phyloP scores from a whole-genome alignment of 92 coral and sea anemone species.

The Porites divaricata region DNA sequence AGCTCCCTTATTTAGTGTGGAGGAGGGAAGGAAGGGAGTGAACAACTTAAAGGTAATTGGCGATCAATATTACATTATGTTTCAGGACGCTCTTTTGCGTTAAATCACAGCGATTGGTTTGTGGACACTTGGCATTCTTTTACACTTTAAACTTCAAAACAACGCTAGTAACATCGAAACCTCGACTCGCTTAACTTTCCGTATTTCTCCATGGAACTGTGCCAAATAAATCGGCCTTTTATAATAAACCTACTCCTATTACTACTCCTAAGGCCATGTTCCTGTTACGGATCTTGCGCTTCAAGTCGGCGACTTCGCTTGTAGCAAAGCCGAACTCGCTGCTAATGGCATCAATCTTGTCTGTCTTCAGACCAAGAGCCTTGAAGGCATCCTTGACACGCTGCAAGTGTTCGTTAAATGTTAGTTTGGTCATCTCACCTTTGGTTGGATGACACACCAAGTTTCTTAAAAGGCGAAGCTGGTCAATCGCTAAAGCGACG shows the following conservation, averaged over 20 bases:
- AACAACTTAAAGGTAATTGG: constrained; percentile 3
- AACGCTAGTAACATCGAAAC: constrained; percentile 16
- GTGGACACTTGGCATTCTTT: constrained; percentile 18
- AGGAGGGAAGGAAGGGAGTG: not conserved
- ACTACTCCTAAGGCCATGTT: not conserved
- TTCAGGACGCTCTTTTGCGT: not conserved
- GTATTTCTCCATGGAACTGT: constrained; percentile 30
- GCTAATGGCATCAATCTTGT: constrained; percentile 22
- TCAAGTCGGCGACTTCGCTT: not conserved
- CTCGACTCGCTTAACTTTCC: constrained; percentile 25
- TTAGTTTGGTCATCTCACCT: constrained; percentile 6
- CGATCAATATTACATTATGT: not conserved
- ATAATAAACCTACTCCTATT: constrained; percentile 17
- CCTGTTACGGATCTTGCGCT: constrained; percentile 3
- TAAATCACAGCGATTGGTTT: constrained; percentile 21
- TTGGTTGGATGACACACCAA: not conserved
- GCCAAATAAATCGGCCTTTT: constrained; percentile 22
- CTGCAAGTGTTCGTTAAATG: not conserved
- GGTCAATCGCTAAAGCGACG: constrained; percentile 19
- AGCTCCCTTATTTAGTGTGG: not conserved
- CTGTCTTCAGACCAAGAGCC: constrained; percentile 41
- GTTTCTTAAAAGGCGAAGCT: constrained; percentile 27
- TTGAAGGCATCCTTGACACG: constrained; percentile 28
- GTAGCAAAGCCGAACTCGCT: constrained; percentile 7
- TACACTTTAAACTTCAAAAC: constrained; percentile 13